Conservation (phyloP, 2,888 invertebrate species). For the Dinocampus coccinellae region DNA sequence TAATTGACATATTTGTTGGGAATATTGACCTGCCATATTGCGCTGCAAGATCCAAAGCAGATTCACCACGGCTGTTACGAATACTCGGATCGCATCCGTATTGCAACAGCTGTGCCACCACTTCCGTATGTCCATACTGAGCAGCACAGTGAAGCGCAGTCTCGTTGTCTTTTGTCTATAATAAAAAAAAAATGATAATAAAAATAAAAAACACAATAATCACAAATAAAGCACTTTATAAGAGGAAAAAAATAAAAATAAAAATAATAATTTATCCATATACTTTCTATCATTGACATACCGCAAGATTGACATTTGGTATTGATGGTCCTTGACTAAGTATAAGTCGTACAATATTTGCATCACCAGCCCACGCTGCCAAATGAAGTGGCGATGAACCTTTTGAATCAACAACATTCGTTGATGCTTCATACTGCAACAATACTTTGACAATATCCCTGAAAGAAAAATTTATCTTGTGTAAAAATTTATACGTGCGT, state of each 20-base stretch:
- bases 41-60: slow-evolving; percentile 93
- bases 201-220: no score
- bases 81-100: slow-evolving; percentile 91
- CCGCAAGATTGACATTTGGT: slow-evolving; percentile 87
- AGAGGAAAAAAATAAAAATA: slow-evolving; percentile 12
- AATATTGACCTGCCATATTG: slow-evolving; percentile 84
- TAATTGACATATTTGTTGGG: not conserved
- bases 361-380: slow-evolving; percentile 95
- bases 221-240: no score
- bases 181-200: slow-evolving; percentile 41
- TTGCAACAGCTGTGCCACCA: slow-evolving; percentile 85
- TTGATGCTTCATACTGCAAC: slow-evolving; percentile 88
- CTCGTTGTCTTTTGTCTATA: slow-evolving; percentile 89
- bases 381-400: slow-evolving; percentile 94
- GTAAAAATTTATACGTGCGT: not conserved
- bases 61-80: slow-evolving; percentile 88
- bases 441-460: slow-evolving; percentile 89
- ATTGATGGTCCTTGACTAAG: slow-evolving; percentile 85
- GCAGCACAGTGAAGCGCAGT: slow-evolving; percentile 94
- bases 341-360: slow-evolving; percentile 87
- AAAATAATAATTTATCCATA: not conserved
- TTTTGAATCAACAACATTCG: slow-evolving; percentile 88
- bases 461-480: slow-evolving; percentile 43
- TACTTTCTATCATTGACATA: slow-evolving; percentile 58
- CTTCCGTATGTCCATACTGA: slow-evolving; percentile 91